Conservation (phyloP, 2,113 vertebrate genomes). For the Stegostoma tigrinum region DNA sequence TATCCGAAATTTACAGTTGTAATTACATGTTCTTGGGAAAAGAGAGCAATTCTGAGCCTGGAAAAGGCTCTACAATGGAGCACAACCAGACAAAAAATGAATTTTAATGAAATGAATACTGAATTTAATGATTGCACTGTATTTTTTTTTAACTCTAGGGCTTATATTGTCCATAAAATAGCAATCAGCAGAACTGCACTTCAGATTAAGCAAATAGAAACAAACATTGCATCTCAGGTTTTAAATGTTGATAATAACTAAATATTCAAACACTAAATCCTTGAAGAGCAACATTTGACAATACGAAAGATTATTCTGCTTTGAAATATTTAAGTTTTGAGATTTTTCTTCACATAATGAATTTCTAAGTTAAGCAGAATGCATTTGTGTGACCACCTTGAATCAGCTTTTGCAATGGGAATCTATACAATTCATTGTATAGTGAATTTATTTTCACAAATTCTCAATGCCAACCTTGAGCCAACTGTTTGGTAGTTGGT, state of each 20-base stretch:
- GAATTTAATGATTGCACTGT: background rate
- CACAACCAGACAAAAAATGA: slow-evolving; percentile 3
- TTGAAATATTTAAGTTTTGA: background rate
- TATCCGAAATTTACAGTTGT: background rate
- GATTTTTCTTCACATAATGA: background rate
- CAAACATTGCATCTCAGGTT: background rate
- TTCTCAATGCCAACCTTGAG: background rate
- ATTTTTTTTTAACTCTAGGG: background rate
- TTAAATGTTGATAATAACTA: slow-evolving; percentile 14
- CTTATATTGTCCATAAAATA: background rate
- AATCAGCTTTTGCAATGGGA: background rate
- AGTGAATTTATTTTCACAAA: background rate
- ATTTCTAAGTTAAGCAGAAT: background rate
- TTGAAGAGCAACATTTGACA: background rate
- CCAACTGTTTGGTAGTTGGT: background rate
- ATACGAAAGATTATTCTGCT: slow-evolving; percentile 19
- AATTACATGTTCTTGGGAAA: background rate
- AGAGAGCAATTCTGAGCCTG: background rate
- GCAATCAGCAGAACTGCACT: background rate
- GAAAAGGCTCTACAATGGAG: background rate
- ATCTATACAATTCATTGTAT: background rate
- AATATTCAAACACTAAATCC: background rate
- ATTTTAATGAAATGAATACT: background rate
- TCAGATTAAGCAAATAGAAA: background rate
- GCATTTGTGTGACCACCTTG: background rate